These are phyloP conservation scores for Drosophila kuntzei DNA, from an alignment of 2,888 invertebrate genomes.

Conservation along the genomic window DNA sequence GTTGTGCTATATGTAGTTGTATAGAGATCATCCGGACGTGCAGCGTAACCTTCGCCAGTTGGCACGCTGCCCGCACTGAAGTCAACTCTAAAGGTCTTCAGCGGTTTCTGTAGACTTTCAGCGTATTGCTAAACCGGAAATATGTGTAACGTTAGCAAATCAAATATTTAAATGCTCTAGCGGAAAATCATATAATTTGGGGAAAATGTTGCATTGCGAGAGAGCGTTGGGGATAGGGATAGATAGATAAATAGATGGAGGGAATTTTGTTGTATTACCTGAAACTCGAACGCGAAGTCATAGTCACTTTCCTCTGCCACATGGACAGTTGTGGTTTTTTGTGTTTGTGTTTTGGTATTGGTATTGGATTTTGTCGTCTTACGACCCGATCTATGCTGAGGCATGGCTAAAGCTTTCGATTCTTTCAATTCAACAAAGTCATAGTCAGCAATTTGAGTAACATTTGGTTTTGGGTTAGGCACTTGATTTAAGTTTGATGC, in stretches of 20 bases:
- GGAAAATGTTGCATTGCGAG: constrained; percentile 20
- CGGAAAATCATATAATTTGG: neutral
- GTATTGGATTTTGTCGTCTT: constrained; percentile 68
- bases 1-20: constrained; percentile 85
- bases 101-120: constrained; percentile 85
- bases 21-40: constrained; percentile 83
- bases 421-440: constrained; percentile 71
- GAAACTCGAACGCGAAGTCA: constrained; percentile 89
- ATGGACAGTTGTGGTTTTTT: constrained; percentile 67
- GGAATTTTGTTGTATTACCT: constrained; percentile 86
- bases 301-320: constrained; percentile 87
- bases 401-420: constrained; percentile 77
- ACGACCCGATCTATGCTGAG: constrained; percentile 80
- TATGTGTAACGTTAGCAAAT: constrained; percentile 27
- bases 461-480: constrained; percentile 42
- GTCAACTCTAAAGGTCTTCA: constrained; percentile 85
- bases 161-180: neutral
- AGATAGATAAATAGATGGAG: neutral
- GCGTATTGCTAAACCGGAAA: constrained; percentile 84
- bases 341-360: constrained; percentile 30
- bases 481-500: constrained; percentile 62
- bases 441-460: constrained; percentile 69
- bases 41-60: constrained; percentile 80
- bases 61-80: constrained; percentile 83
- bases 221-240: constrained; percentile 9